Base-by-base conservation (phyloP, 2,113 vertebrate species). In the Platysternon megacephalum region DNA sequence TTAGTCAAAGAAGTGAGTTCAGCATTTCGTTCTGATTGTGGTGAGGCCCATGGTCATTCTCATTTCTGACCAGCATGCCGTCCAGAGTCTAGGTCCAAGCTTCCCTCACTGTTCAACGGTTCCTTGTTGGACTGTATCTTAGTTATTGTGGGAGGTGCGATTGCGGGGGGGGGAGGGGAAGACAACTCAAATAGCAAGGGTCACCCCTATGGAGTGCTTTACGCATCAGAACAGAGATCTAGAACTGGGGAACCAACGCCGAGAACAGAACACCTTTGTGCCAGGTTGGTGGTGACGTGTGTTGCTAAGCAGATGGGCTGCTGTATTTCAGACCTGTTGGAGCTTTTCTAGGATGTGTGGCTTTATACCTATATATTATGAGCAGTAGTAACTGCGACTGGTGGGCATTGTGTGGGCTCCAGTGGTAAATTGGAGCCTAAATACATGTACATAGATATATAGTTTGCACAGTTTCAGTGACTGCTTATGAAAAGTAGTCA, bases 81-180 rank as follows among this genome's bases (percentile, higher is more conserved):
- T 91, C 46, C 55, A 53, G 51, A 93, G 42, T 89, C 9, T 0
- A 1, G 4, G 46, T 92, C 91, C 84, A 2, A 32, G 0, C 49
- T 95, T 68, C 17, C 48, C 79, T 93, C 32, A 93, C 79, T 32
- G 49, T 52, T 52, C 1, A 3, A 65, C 80, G 56, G 48, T 80
- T n/a, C 83, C 19, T 17, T 0, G 0, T 39, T 48, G 78, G 28
- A 42, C 49, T 1, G 2, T 14, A 87, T 55, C 39, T 84, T 80
- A 92, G 49, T 49, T 85, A 53, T 51, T 52, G 52, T 2, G 1
- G 2, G 11, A 44, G 42, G 42, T 55, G 6, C 46, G 91, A 46
- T 74, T 90, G 35, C 76, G 82, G 86, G 2, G 26, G 61, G 35
- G 35, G 55, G 89, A 65, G 16, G 16, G 7, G 39, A 39, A 58